Base-by-base conservation (phyloP, 35 echinoderm and acorn worm species). In the Stichopus chloronotus region DNA sequence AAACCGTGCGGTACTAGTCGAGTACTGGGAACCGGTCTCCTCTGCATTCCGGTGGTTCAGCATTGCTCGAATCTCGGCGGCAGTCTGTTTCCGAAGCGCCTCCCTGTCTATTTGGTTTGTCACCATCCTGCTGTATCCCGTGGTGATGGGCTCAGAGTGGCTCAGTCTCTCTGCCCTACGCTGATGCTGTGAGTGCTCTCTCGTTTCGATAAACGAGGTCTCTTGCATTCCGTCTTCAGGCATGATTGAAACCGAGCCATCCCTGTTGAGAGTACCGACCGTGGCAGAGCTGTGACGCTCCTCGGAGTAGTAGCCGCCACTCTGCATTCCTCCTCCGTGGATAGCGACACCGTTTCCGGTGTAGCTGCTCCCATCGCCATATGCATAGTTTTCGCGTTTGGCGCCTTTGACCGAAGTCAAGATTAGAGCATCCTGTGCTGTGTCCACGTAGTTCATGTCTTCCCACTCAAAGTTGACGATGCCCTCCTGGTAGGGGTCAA, bases 11-110 rank as follows among this genome's bases (percentile, higher is more conserved):
- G 90, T 60, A 25, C 72, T 92, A 2, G 23, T 79, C 8, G 72
- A 81, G 72, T 30, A 89, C 87, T 89, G 59, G 5, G 59, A 16
- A 8, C 19, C 25, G 60, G 87, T 43, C 5, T 89, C 87, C n/a
- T 89, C 87, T 8, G 65, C 25, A 54, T 9, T 63, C 25, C 87
- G 87, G 60, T 43, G 91, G 9, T 96, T 53, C 4, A 96, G 93
- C 93, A 96, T 81, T 12, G 90, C 92, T 59, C 95, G 84, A 76
- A 96, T 96, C 91, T 96, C 95, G 11, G 90, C 90, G 6, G 95
- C 95, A 0, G 93, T 94, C 77, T 96, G 92, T 20, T 92, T 87
- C 12, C 90, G 92, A n/a, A 96, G 65, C 6, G 87, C 84, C 87
- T 95, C 86, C 12, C 94, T 86, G 52, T 93, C 83, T 56, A 89